Percentiles rank a stretch among this genome's conserved stretches.
These are phyloP conservation scores for Antheraea yamamai DNA, from an alignment of 2,888 invertebrate species.

Conservation along the genomic window DNA sequence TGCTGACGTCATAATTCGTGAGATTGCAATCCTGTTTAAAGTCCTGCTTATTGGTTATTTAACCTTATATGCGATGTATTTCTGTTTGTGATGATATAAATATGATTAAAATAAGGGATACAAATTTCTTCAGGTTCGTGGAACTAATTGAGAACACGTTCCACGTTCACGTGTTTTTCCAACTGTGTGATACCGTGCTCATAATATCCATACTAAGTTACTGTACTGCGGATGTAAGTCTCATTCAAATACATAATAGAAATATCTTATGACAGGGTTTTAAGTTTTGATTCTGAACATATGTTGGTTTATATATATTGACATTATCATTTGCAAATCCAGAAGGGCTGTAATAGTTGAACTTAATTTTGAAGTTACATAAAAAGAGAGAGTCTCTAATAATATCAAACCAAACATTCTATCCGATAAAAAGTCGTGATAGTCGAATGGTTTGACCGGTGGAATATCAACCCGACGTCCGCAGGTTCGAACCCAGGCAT, in stretches of 20 bases:
- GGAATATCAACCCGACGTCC: no score
- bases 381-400: not conserved
- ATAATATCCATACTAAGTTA: conserved; percentile 61
- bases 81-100: no score
- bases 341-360: not conserved
- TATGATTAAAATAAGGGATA: not conserved
- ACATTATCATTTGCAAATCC: not conserved
- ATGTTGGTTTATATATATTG: not conserved
- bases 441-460: no score
- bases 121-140: conserved; percentile 40
- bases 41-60: no score
- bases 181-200: conserved; percentile 64
- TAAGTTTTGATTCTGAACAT: not conserved
- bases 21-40: no score
- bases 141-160: conserved; percentile 62
- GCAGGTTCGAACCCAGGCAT: no score
- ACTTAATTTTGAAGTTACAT: not conserved
- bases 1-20: no score
- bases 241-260: not conserved
- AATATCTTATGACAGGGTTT: not conserved
- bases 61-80: no score
- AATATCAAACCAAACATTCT: not conserved
- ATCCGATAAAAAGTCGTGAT: not conserved
- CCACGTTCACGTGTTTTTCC: conserved; percentile 69
- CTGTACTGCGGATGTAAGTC: conserved; percentile 39